Conservation (phyloP, 2,888 invertebrate genomes). For the Rhaphigaster nebulosa region DNA sequence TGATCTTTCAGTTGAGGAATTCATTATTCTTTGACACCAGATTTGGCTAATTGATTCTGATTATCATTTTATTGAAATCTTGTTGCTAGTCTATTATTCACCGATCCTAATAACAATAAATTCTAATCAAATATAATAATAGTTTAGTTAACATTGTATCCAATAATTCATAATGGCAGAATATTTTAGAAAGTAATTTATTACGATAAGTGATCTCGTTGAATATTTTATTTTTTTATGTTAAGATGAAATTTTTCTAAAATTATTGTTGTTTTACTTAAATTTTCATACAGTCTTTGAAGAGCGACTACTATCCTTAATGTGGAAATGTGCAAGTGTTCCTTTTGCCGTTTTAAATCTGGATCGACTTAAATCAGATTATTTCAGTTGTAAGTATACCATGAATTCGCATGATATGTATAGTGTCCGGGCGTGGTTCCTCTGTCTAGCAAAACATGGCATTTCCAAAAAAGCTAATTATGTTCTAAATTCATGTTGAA, state of each 20-base stretch:
- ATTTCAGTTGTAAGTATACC: constrained; percentile 24
- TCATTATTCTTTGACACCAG: too few species aligned
- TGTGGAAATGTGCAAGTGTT: background rate
- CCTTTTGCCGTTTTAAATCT: background rate
- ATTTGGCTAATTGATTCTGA: background rate
- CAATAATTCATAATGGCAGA: background rate
- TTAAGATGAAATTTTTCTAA: background rate
- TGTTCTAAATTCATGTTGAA: background rate
- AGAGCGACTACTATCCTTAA: background rate
- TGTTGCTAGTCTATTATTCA: background rate
- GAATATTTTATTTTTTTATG: background rate
- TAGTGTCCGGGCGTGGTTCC: background rate
- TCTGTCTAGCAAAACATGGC: background rate
- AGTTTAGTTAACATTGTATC: background rate
- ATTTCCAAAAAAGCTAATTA: background rate
- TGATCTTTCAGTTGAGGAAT: too few species aligned
- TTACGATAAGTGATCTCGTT: background rate
- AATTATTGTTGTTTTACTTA: constrained; percentile 51
- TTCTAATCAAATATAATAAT: background rate
- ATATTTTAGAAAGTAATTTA: background rate
- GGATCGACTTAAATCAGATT: background rate
- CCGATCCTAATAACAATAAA: background rate
- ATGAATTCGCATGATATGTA: background rate
- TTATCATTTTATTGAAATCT: background rate
- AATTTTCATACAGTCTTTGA: constrained; percentile 33